Evolutionary conservation across 2,888 invertebrate genomes (phyloP).

Genomic region (Pilophorus perplexus): DNA sequence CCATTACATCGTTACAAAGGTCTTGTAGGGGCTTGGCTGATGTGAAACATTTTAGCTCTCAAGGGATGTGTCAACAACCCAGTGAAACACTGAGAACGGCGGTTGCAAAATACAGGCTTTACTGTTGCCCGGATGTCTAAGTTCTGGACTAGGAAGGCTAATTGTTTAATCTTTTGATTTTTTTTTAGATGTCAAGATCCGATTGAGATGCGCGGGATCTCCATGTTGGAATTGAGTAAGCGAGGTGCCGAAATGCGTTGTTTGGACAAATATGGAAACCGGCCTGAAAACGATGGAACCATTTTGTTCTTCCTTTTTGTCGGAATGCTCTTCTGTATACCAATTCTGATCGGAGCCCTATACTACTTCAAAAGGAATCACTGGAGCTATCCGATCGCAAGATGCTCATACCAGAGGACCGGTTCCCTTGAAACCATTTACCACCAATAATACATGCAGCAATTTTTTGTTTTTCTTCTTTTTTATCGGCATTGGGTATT

Average conservation of each 20-base stretch:
- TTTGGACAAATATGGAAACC: constrained; percentile 62
- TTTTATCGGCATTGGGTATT: too few species aligned
- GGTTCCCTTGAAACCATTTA: constrained; percentile 29
- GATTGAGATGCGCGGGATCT: constrained; percentile 61
- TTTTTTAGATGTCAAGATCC: constrained; percentile 63
- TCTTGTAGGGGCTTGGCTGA: too few species aligned
- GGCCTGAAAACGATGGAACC: constrained; percentile 63
- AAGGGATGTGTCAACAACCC: too few species aligned
- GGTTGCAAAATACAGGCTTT: too few species aligned
- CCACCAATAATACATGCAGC: constrained; percentile 10
- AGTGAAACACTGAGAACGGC: too few species aligned
- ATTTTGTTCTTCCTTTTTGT: constrained; percentile 5
- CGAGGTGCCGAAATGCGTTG: constrained; percentile 63
- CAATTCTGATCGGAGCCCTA: constrained; percentile 5
- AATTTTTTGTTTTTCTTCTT: too few species aligned
- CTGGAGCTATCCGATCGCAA: neutral
- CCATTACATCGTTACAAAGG: too few species aligned
- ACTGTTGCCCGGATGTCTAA: neutral
- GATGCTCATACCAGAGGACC: constrained; percentile 17
- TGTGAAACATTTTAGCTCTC: too few species aligned
- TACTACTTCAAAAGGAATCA: constrained; percentile 1
- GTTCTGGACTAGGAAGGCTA: neutral
- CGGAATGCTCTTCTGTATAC: neutral
- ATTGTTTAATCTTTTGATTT: neutral
- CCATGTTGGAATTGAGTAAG: constrained; percentile 60